Evolutionary conservation across 1,140 invertebrate genomes (phyloP), one percentile per base, ranked within the genome.

Genomic region (Solenopsis fugax): DNA sequence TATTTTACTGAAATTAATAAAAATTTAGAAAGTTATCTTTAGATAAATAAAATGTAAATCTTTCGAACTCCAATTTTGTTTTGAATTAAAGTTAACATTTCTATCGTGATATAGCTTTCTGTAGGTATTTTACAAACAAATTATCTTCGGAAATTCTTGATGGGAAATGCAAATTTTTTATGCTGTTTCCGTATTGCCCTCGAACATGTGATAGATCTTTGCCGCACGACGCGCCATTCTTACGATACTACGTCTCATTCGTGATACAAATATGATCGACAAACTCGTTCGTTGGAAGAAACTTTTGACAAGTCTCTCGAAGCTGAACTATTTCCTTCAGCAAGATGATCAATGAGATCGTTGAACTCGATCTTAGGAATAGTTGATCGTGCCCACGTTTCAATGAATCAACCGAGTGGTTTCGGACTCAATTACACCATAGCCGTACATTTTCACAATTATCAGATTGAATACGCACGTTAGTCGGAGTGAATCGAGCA

Each of bases 251-350:
- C 24, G 16, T 5, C 50, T 65, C 18, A 45, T 65, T 13, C 58
- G 60, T 78, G 76, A 78, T 65, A 37, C 18, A 45, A 78, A 65
- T 78, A 21, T 10, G 10, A 64, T 37, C 18, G n/a, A 64, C 24
- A 16, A 62, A 45, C 16, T 48, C 37, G 1, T 24, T 18, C 7
- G 9, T 9, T 52, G 45, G 7, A 52, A 24, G 24, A 58, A 50
- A 5, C 12, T 9, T 50, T 78, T 50, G 41, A 78, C 24, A 64
- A 78, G 29, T 78, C 58, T 45, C 41, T 64, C 12, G 24, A 50
- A 41, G 12, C 10, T n/a, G 6, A 0, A 16, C 41, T 50, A 78
- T 78, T 64, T 64, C 5, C 24, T 41, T 64, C 41, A 4, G 21
- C 10, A 34, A 21, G 24, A n/a, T 29, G 10, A 72, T 52, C 48